Conservation (phyloP, 2,797 vertebrate species). For the Neosilurus hyrtlii region DNA sequence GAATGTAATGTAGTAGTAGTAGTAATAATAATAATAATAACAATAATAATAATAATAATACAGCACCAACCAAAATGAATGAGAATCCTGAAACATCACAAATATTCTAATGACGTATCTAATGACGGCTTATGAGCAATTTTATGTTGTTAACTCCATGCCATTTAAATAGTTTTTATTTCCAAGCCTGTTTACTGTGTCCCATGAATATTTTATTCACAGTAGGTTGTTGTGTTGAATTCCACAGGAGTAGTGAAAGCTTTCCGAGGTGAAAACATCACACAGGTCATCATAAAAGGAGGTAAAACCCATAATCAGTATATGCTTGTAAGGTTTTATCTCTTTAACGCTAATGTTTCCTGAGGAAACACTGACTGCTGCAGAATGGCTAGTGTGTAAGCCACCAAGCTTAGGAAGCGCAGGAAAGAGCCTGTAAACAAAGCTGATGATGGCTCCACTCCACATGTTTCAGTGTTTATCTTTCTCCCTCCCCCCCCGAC, state of each 20-base stretch:
- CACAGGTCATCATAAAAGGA: neutral
- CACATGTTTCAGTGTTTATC: conserved; percentile 46
- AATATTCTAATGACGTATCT: too few relatives aligned
- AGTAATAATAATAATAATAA: too few relatives aligned
- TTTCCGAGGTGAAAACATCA: neutral
- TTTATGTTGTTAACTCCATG: neutral
- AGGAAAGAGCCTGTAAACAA: conserved; percentile 53
- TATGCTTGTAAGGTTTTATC: conserved; percentile 32
- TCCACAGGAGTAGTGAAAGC: neutral
- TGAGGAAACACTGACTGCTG: conserved; percentile 28
- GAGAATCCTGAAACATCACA: too few relatives aligned
- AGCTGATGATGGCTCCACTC: conserved; percentile 20
- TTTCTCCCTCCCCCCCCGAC: neutral
- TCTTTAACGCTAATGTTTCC: conserved; percentile 32
- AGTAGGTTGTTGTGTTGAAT: neutral
- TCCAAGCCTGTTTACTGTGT: neutral
- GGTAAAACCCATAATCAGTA: neutral
- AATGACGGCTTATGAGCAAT: too few relatives aligned
- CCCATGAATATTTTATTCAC: neutral
- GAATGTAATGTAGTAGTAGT: too few relatives aligned
- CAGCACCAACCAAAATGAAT: too few relatives aligned
- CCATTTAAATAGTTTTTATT: neutral
- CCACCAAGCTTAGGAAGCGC: conserved; percentile 39
- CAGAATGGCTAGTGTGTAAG: conserved; percentile 41
- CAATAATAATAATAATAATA: too few relatives aligned